Conservation (phyloP, 2,888 invertebrate species). For the Chrysina gloriosa region DNA sequence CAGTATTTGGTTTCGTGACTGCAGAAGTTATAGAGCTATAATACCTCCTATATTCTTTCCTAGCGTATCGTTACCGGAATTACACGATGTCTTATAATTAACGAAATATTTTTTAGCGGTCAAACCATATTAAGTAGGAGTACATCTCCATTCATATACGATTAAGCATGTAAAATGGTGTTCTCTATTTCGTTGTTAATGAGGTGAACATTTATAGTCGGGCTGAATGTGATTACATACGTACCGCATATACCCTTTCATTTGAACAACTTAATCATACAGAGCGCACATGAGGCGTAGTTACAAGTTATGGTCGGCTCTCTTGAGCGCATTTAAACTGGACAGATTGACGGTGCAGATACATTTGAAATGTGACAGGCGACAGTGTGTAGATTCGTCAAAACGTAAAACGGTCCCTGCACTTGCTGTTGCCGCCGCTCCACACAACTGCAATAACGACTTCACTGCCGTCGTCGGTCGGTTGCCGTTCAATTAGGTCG, state of each 20-base stretch:
- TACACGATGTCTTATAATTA: no score
- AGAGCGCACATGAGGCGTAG: constrained; percentile 39
- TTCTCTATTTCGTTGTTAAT: constrained; percentile 27
- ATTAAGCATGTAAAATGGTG: neutral
- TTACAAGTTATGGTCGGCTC: constrained; percentile 52
- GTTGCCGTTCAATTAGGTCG: constrained; percentile 11
- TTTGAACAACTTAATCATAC: constrained; percentile 50
- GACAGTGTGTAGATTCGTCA: constrained; percentile 47
- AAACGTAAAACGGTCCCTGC: constrained; percentile 40
- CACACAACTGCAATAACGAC: constrained; percentile 13
- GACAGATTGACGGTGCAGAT: constrained; percentile 57
- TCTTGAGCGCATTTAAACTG: constrained; percentile 51
- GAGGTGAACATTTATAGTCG: constrained; percentile 27
- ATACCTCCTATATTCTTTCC: neutral
- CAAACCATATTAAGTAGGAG: neutral
- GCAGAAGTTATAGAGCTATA: neutral
- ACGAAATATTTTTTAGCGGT: no score
- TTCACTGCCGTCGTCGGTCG: constrained; percentile 18
- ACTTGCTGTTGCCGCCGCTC: constrained; percentile 23
- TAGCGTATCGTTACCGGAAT: no score
- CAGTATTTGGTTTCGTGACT: no score
- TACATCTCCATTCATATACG: neutral
- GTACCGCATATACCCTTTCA: constrained; percentile 40
- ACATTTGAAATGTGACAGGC: constrained; percentile 58
- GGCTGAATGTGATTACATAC: constrained; percentile 19